Evolutionary conservation across 2,888 invertebrate species (phyloP).

Genomic region (Caenorhabditis imperialis): DNA sequence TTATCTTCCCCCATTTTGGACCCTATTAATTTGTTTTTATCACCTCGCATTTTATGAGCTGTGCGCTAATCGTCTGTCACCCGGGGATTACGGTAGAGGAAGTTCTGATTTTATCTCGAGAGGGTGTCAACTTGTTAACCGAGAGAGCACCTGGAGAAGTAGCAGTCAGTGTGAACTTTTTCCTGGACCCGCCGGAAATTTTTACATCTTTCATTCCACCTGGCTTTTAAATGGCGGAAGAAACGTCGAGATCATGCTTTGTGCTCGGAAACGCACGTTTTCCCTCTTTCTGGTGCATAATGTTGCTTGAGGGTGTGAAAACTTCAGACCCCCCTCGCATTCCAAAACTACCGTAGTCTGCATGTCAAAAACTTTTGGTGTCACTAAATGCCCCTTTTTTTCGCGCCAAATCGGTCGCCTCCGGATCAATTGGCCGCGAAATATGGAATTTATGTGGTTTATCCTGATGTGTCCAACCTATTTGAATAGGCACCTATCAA

Average conservation of each 20-base stretch:
- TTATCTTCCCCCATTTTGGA: constrained; percentile 6
- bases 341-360: constrained; percentile 25
- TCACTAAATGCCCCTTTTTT: constrained; percentile 11
- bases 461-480: constrained; percentile 13
- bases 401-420: too few relatives aligned
- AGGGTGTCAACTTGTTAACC: too few relatives aligned
- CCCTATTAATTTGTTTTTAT: constrained; percentile 49
- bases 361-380: constrained; percentile 16
- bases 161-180: too few relatives aligned
- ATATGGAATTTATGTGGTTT: constrained; percentile 38
- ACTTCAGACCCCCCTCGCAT: background rate
- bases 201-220: too few relatives aligned
- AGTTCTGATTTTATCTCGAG: too few relatives aligned
- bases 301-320: too few relatives aligned
- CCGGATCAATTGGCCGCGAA: constrained; percentile 46
- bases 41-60: constrained; percentile 38
- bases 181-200: too few relatives aligned
- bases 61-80: constrained; percentile 32
- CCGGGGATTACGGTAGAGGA: background rate
- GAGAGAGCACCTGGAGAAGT: too few relatives aligned
- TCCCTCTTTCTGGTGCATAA: too few relatives aligned
- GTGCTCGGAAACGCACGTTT: too few relatives aligned
- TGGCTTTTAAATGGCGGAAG: too few relatives aligned
- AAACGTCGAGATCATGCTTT: too few relatives aligned
- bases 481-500: constrained; percentile 52